phyloP scores from a whole-genome alignment of 2,888 invertebrate genomes.

The Galerucella calmariensis region DNA sequence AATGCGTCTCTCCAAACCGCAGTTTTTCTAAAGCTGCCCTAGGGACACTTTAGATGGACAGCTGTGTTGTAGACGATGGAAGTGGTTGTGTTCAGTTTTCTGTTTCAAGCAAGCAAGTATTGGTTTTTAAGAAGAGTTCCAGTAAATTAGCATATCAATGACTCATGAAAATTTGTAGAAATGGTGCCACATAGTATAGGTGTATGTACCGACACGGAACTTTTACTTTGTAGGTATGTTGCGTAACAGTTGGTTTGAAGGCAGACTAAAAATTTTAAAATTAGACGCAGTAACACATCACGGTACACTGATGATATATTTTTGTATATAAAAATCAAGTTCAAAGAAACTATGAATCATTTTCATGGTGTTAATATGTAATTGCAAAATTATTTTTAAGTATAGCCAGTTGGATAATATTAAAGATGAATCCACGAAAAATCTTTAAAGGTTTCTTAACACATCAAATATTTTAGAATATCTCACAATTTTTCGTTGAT shows the following conservation, averaged over 20 bases:
- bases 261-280: slow-evolving; percentile 1
- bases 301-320: slow-evolving; percentile 9
- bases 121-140: no score
- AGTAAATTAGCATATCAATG: no score
- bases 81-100: no score
- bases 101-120: no score
- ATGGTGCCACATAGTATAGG: neutral
- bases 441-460: neutral
- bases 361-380: neutral
- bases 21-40: no score
- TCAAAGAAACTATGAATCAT: slow-evolving; percentile 18
- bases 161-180: neutral
- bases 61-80: no score
- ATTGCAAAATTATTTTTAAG: slow-evolving; percentile 6
- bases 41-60: no score
- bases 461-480: no score
- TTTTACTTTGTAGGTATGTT: neutral
- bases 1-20: no score
- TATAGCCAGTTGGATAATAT: neutral
- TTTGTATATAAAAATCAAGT: slow-evolving; percentile 13
- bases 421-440: neutral
- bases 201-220: neutral
- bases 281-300: neutral
- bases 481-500: no score
- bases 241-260: neutral